Evolutionary conservation across 2,113 vertebrate species (phyloP).

Genomic region (Herpetotheres cachinnans): DNA sequence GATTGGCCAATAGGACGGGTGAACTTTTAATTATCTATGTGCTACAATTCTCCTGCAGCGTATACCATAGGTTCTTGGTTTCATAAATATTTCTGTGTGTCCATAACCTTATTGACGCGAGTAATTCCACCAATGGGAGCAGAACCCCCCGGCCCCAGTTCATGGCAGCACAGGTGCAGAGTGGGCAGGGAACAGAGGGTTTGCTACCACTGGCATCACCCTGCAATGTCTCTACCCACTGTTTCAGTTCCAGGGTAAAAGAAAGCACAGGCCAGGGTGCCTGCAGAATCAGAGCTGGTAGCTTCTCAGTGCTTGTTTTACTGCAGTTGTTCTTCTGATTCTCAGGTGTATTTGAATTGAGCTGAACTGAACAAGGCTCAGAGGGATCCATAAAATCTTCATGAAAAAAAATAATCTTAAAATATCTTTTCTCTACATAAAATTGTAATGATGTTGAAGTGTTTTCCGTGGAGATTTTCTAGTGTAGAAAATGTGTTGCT

Average conservation of each 20-base stretch:
- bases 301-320: not conserved
- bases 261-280: not conserved
- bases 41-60: not conserved
- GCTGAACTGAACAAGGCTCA: not conserved
- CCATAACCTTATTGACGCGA: not conserved
- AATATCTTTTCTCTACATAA: not conserved
- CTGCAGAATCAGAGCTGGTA: not conserved
- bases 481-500: not conserved
- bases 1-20: not conserved
- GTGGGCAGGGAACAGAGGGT: not conserved
- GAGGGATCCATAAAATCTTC: not conserved
- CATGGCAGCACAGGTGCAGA: not conserved
- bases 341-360: not conserved
- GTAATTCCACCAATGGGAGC: not conserved
- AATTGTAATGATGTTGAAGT: not conserved
- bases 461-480: not conserved
- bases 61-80: not conserved
- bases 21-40: not conserved
- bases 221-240: not conserved
- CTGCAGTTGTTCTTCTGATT: not conserved
- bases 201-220: not conserved
- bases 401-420: not conserved
- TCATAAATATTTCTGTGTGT: not conserved
- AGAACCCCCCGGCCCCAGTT: not conserved
- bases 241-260: not conserved